Percentiles rank a stretch among this genome's conserved stretches.
Conservation (phyloP, 2,888 invertebrate species). For the Syritta pipiens region DNA sequence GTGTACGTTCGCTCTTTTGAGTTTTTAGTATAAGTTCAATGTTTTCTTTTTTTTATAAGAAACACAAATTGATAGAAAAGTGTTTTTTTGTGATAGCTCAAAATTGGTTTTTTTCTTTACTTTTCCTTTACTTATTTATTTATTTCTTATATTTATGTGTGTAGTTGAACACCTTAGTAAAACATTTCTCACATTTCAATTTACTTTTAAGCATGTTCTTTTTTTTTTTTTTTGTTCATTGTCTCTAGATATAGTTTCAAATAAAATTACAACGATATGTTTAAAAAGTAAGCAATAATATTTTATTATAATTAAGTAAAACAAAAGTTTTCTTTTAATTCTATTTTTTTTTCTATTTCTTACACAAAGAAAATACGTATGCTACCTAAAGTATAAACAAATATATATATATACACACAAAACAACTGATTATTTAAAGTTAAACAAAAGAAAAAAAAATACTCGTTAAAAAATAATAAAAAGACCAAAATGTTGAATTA, state of each 20-base stretch:
- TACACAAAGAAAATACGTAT: slow-evolving; percentile 35
- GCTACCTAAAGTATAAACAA: slow-evolving; percentile 51
- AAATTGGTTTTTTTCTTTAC: slow-evolving; percentile 28
- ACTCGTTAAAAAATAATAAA: slow-evolving; percentile 57
- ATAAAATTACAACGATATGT: slow-evolving; percentile 31
- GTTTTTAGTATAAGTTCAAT: slow-evolving; percentile 43
- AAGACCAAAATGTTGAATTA: slow-evolving; percentile 65
- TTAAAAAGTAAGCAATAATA: slow-evolving; percentile 26
- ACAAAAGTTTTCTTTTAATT: slow-evolving; percentile 8
- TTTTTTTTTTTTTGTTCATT: slow-evolving; percentile 3
- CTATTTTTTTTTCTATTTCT: background rate
- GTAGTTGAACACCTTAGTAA: slow-evolving; percentile 32
- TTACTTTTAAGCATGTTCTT: slow-evolving; percentile 39
- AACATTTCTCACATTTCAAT: slow-evolving; percentile 32
- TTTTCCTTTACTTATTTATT: slow-evolving; percentile 37
- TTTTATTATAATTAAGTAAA: background rate
- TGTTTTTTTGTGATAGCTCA: slow-evolving; percentile 69
- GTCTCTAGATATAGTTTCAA: slow-evolving; percentile 8
- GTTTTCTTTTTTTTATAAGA: slow-evolving; percentile 59
- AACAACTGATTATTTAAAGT: slow-evolving; percentile 37
- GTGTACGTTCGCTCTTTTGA: slow-evolving; percentile 64
- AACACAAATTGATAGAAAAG: slow-evolving; percentile 55
- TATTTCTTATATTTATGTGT: slow-evolving; percentile 22
- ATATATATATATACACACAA: slow-evolving; percentile 15
- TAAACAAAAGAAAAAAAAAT: slow-evolving; percentile 34